Conservation (phyloP, 2,113 vertebrate species). For the Anoplopoma fimbria region DNA sequence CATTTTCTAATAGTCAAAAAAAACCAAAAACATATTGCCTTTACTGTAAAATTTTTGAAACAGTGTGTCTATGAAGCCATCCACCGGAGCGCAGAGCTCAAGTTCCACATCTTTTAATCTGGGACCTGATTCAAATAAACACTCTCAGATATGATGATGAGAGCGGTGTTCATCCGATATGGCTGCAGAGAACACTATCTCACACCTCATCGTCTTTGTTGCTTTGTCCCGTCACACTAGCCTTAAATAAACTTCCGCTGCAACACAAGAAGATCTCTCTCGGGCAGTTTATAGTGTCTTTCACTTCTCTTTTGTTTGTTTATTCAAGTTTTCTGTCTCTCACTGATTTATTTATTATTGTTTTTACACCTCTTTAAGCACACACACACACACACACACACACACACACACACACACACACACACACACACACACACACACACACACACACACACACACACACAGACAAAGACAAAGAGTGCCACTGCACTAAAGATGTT, state of each 20-base stretch:
- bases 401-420: slow-evolving; percentile 31
- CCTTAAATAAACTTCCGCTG: slow-evolving; percentile 68
- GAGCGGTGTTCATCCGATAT: slow-evolving; percentile 53
- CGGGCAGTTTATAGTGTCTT: slow-evolving; percentile 25
- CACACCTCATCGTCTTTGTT: slow-evolving; percentile 44
- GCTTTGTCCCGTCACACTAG: slow-evolving; percentile 40
- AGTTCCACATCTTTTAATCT: slow-evolving; percentile 15
- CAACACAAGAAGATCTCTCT: slow-evolving; percentile 43
- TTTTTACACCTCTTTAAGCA: slow-evolving; percentile 38
- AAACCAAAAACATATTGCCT: not conserved
- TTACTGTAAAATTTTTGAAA: not conserved
- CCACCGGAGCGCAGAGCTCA: not conserved
- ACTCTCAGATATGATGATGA: slow-evolving; percentile 46
- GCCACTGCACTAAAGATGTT: slow-evolving; percentile 72
- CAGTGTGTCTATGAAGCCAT: not conserved
- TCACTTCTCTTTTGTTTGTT: slow-evolving; percentile 48
- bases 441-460: slow-evolving; percentile 47
- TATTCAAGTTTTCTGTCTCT: slow-evolving; percentile 44
- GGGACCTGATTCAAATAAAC: slow-evolving; percentile 30
- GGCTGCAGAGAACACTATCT: slow-evolving; percentile 16
- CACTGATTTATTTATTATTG: slow-evolving; percentile 55
- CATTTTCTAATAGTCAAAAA: not conserved
- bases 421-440: slow-evolving; percentile 24
- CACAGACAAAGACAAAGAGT: slow-evolving; percentile 38
- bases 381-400: slow-evolving; percentile 35